These are phyloP conservation scores for Dryomyza anilis DNA, from an alignment of 2,888 invertebrate genomes.

Conservation along the genomic window DNA sequence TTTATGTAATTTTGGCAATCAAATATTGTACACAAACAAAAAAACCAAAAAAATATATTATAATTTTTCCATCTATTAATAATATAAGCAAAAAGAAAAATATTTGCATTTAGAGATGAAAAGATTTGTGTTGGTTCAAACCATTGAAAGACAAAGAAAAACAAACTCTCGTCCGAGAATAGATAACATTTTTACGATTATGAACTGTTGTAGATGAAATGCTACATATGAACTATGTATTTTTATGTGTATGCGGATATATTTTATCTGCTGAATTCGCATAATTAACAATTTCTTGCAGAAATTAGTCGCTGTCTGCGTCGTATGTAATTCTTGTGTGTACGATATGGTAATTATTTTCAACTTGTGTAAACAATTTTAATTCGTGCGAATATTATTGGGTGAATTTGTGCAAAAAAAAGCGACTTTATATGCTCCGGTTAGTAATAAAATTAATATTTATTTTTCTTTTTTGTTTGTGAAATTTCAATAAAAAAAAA, in stretches of 20 bases:
- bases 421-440: background rate
- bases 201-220: conserved; percentile 39
- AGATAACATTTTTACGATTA: conserved; percentile 43
- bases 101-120: no score
- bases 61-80: no score
- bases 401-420: no score
- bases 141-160: background rate
- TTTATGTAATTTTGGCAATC: no score
- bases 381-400: conserved; percentile 18
- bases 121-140: no score
- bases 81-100: no score
- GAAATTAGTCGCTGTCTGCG: background rate
- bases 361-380: conserved; percentile 27
- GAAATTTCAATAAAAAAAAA: background rate
- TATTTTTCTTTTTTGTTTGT: background rate
- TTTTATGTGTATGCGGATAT: background rate
- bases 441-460: no score
- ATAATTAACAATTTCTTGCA: conserved; percentile 1
- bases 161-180: conserved; percentile 38
- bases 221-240: conserved; percentile 6
- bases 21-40: no score
- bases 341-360: conserved; percentile 16
- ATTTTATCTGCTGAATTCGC: background rate
- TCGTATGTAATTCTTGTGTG: conserved; percentile 3
- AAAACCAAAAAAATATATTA: no score